Percentiles rank a stretch among this genome's conserved stretches.
Conservation (phyloP, 2,888 invertebrate genomes). For the Hermaeophaga mercurialis region DNA sequence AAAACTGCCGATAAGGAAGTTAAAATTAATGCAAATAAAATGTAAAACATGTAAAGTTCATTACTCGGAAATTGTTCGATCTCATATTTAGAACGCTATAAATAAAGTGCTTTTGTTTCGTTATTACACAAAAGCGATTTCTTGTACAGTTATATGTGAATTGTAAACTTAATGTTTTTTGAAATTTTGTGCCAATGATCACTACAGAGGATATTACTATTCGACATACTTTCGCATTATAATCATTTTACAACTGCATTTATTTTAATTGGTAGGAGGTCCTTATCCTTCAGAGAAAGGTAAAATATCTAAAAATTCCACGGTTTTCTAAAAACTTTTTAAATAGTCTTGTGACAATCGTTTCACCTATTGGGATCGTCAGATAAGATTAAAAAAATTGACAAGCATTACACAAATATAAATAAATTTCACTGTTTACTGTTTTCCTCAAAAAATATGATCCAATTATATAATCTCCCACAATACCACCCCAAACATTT, state of each 20-base stretch:
- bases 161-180: constrained; percentile 14
- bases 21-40: constrained; percentile 50
- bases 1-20: constrained; percentile 47
- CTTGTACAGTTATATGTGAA: constrained; percentile 28
- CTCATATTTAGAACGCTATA: constrained; percentile 40
- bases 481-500: too few species aligned
- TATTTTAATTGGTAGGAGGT: too few species aligned
- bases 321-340: too few species aligned
- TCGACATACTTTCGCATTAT: constrained; percentile 8
- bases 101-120: constrained; percentile 33
- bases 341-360: too few species aligned
- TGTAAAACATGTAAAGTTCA: constrained; percentile 50
- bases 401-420: too few species aligned
- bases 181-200: constrained; percentile 3
- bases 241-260: constrained; percentile 3
- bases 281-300: too few species aligned
- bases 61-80: constrained; percentile 42
- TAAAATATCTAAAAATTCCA: too few species aligned
- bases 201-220: constrained; percentile 8
- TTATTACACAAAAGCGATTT: constrained; percentile 34
- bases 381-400: too few species aligned
- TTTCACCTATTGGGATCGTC: too few species aligned
- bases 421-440: too few species aligned
- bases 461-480: too few species aligned
- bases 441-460: too few species aligned